A percentile compares a stretch with the other conserved stretches of the same genome.
These are phyloP conservation scores for Triplophysa bombifrons DNA, from an alignment of 2,797 vertebrate species.

Conservation along the genomic window DNA sequence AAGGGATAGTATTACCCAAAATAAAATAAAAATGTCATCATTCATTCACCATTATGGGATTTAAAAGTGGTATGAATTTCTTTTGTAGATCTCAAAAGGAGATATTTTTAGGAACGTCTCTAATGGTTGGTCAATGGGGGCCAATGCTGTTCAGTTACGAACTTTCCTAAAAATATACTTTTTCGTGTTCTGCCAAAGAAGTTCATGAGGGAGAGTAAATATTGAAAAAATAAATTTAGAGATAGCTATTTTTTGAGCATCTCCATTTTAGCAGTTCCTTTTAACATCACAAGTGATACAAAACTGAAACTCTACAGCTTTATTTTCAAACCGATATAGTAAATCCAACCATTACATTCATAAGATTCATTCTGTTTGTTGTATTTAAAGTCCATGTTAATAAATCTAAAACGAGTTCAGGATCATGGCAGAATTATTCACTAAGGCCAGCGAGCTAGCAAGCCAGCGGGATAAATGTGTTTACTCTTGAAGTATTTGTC, in stretches of 20 bases:
- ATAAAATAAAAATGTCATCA: neutral
- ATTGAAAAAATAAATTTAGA: neutral
- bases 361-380: slow-evolving; percentile 15
- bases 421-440: slow-evolving; percentile 29
- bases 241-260: too few relatives aligned
- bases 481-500: slow-evolving; percentile 68
- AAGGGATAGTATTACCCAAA: neutral
- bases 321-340: slow-evolving; percentile 1
- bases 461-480: slow-evolving; percentile 50
- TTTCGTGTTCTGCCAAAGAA: neutral
- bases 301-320: neutral
- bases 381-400: slow-evolving; percentile 30
- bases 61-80: neutral
- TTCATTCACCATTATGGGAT: neutral
- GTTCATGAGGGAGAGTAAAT: neutral
- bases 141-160: neutral
- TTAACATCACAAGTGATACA: too few relatives aligned
- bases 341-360: neutral
- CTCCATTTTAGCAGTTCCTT: slow-evolving; percentile 6
- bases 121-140: too few relatives aligned
- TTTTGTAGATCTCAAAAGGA: neutral
- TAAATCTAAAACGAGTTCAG: slow-evolving; percentile 35
- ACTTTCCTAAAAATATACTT: neutral
- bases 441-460: slow-evolving; percentile 4
- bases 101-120: neutral